Base-by-base conservation (phyloP, 2,113 vertebrate genomes). In the Ceyx melanurus region DNA sequence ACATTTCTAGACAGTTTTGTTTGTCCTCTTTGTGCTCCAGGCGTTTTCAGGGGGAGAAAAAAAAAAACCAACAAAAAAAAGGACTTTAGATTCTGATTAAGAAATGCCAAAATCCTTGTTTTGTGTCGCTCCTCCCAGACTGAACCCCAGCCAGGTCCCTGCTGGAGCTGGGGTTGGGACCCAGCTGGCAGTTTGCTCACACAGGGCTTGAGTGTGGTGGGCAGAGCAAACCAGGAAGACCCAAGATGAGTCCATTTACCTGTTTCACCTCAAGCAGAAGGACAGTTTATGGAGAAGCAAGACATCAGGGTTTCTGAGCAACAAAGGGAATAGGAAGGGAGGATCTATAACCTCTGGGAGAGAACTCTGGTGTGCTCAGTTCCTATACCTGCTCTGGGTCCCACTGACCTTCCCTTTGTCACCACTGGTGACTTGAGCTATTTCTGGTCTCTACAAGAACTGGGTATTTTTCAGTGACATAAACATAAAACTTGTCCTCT, bases 121-220 rank as follows among this genome's bases (percentile, higher is more conserved):
- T 62, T 62, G 54, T 94, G 68, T 46, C 29, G 17, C 10, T 79
- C 8, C 81, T 42, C 53, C 37, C 33, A 18, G n/a, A 62, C 84
- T 82, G 88, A 94, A 57, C 56, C 77, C 66, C 73, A 51, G 82
- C 60, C 75, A 64, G 58, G 77, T 58, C 86, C 57, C 86, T 62
- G 89, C 78, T 64, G 84, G 78, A 77, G 74, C 72, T 45, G 46
- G 83, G 60, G 15, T 2, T 0, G 6, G 71, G 61, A 88, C 73
- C 45, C 13, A 33, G 10, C 42, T 48, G 65, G 64, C n/a, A 5
- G 13, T 60, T 58, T 58, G 64, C 82, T 76, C 51, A 17, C 53
- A 5, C 45, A 48, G 26, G 20, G 67, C 71, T 15, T 0, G 0
- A 22, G n/a, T 1, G 2, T 19, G 19, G 67, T 11, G 16, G 13